A percentile compares a stretch with the other conserved stretches of the same genome.
phyloP scores from a whole-genome alignment of 2,888 invertebrate genomes.

The Hypomecis atomaria region DNA sequence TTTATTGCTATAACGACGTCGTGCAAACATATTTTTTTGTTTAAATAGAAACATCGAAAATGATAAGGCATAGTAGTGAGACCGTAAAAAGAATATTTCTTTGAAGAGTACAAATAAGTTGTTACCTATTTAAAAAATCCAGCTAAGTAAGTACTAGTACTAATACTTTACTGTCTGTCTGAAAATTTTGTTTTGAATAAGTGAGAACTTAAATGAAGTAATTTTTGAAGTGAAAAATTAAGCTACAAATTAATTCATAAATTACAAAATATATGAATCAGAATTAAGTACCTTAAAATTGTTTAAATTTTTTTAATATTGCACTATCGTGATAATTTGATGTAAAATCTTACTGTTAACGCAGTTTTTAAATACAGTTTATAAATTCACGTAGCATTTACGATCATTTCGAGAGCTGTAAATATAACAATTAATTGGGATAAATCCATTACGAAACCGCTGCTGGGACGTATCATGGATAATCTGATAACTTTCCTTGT shows the following conservation, averaged over 20 bases:
- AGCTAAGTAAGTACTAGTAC: conserved; percentile 2
- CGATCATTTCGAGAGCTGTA: not conserved
- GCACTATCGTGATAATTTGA: too few species aligned
- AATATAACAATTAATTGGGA: conserved; percentile 35
- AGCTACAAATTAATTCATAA: too few species aligned
- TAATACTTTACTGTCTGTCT: too few species aligned
- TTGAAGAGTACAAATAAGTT: too few species aligned
- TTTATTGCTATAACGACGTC: conserved; percentile 43
- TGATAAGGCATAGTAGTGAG: not conserved
- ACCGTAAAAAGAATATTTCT: too few species aligned
- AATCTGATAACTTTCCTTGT: conserved; percentile 60
- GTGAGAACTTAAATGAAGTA: too few species aligned
- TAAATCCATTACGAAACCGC: conserved; percentile 36
- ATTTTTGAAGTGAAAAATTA: too few species aligned
- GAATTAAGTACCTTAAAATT: not conserved
- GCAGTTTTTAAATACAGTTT: not conserved
- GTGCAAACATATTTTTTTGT: not conserved
- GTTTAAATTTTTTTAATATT: too few species aligned
- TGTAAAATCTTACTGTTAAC: not conserved
- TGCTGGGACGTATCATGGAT: conserved; percentile 29
- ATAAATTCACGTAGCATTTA: not conserved
- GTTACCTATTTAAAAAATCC: not conserved
- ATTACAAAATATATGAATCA: too few species aligned
- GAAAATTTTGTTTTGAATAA: too few species aligned
- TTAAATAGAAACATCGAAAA: not conserved